phyloP scores from a whole-genome alignment of 2,888 invertebrate genomes.

The Erebia ligea region DNA sequence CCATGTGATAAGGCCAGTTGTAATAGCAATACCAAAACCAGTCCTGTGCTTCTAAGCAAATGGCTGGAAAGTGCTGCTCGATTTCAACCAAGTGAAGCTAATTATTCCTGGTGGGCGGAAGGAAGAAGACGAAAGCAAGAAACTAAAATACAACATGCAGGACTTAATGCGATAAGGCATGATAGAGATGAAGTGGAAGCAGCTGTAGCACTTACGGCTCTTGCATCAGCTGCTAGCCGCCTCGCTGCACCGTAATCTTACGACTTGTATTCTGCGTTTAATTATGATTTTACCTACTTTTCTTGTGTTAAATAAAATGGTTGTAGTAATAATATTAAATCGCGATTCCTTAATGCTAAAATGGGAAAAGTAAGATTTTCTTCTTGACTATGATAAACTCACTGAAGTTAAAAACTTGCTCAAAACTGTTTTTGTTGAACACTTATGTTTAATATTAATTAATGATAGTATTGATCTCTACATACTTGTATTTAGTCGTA shows the following conservation, averaged over 20 bases:
- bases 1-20: conserved; percentile 47
- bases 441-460: conserved; percentile 45
- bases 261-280: neutral
- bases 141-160: conserved; percentile 50
- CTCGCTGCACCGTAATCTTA: conserved; percentile 56
- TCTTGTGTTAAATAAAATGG: neutral
- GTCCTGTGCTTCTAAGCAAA: conserved; percentile 86
- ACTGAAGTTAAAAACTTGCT: conserved; percentile 29
- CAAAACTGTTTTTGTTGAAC: conserved; percentile 29
- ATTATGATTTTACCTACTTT: neutral
- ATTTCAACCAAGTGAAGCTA: conserved; percentile 88
- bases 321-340: neutral
- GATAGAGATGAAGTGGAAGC: conserved; percentile 90
- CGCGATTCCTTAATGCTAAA: too few species aligned
- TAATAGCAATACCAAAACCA: conserved; percentile 63
- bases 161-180: conserved; percentile 70
- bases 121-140: conserved; percentile 63
- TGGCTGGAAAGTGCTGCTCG: conserved; percentile 90
- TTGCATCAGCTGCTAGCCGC: conserved; percentile 79
- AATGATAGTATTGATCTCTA: conserved; percentile 67
- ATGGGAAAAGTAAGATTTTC: too few species aligned
- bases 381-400: neutral
- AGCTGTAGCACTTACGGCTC: conserved; percentile 87
- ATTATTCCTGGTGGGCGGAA: conserved; percentile 86
- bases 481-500: conserved; percentile 59